Percentiles rank a stretch among this genome's conserved stretches.
These are phyloP conservation scores for Hetaerina americana DNA, from an alignment of 1,140 invertebrate genomes.

Conservation along the genomic window DNA sequence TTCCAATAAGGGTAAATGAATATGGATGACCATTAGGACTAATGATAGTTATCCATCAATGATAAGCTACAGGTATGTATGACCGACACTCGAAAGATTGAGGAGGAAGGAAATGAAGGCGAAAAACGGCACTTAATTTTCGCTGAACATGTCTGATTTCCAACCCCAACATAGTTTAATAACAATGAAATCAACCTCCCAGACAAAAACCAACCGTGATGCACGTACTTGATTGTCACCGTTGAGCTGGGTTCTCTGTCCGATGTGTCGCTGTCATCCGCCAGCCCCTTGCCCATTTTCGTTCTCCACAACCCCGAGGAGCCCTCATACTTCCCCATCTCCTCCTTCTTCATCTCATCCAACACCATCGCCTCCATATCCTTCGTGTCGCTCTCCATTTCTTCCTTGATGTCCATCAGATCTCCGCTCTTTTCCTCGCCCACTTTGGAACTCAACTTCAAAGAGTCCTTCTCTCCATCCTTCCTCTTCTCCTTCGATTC, in stretches of 20 bases:
- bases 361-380: background rate
- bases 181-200: too few relatives aligned
- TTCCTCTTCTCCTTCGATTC: conserved; percentile 16
- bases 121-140: too few relatives aligned
- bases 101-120: too few relatives aligned
- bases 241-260: conserved; percentile 43
- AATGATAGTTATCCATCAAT: too few relatives aligned
- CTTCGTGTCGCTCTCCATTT: background rate
- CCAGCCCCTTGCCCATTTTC: conserved; percentile 2
- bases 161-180: too few relatives aligned
- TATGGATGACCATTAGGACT: too few relatives aligned
- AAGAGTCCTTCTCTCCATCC: conserved; percentile 8
- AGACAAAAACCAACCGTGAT: too few relatives aligned
- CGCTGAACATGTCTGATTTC: too few relatives aligned
- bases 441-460: background rate
- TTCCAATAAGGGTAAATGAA: too few relatives aligned
- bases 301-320: background rate
- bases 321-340: conserved; percentile 15
- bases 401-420: background rate
- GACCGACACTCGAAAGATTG: too few relatives aligned
- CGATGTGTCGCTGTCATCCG: conserved; percentile 32
- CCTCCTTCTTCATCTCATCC: conserved; percentile 29
- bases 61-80: too few relatives aligned
- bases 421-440: conserved; percentile 19
- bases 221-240: conserved; percentile 33